phyloP scores from a whole-genome alignment of 2,113 vertebrate genomes.

The Brachionichthys hirsutus region DNA sequence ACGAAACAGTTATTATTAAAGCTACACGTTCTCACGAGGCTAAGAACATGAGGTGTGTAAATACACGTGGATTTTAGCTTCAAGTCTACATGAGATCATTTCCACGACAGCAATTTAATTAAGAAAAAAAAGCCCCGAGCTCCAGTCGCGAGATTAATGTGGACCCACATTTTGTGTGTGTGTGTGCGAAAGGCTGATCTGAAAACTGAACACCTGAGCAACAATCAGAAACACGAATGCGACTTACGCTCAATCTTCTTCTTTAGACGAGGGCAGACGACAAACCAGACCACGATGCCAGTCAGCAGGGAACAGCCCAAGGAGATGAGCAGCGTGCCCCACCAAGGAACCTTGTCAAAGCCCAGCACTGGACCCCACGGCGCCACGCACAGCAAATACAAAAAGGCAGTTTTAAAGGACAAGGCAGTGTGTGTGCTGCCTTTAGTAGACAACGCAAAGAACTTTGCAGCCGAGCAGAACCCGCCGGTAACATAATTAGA shows the following conservation, averaged over 20 bases:
- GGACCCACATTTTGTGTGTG: conserved; percentile 2
- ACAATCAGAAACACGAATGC: not conserved
- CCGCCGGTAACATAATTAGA: not conserved
- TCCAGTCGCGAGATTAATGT: conserved; percentile 45
- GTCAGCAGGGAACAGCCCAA: conserved; percentile 83
- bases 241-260: conserved; percentile 97
- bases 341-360: conserved; percentile 90
- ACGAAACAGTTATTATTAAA: too few species aligned
- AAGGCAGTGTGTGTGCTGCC: conserved; percentile 34
- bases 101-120: conserved; percentile 8
- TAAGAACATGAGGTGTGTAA: too few species aligned
- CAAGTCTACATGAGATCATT: conserved; percentile 37
- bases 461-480: not conserved
- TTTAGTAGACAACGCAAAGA: conserved; percentile 9
- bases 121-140: conserved; percentile 14
- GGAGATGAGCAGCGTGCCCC: conserved; percentile 89
- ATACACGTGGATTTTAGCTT: not conserved
- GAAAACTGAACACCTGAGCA: not conserved
- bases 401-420: conserved; percentile 59
- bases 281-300: conserved; percentile 91
- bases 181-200: too few species aligned
- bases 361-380: conserved; percentile 85
- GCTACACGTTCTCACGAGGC: too few species aligned
- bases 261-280: conserved; percentile 93
- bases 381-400: conserved; percentile 61